Percentiles rank a stretch among this genome's conserved stretches.
Evolutionary conservation across 53 echinoderm and acorn worm species (phyloP).

Genomic region (Echinarachnius parma): DNA sequence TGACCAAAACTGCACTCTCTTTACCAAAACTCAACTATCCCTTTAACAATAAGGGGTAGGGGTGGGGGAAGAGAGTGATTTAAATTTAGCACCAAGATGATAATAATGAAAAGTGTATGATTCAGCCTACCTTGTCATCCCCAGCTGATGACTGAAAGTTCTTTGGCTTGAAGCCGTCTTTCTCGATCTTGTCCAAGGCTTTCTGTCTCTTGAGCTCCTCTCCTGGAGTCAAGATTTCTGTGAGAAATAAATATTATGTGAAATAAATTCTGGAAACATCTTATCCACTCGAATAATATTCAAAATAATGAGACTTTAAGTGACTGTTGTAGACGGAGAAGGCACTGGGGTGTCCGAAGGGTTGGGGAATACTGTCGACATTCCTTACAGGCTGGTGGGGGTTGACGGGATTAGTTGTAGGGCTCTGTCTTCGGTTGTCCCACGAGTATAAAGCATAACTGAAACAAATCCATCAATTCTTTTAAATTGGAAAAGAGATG

Average conservation of each 20-base stretch:
- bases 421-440: conserved; percentile 7
- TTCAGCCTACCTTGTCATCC: conserved; percentile 35
- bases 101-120: too few relatives aligned
- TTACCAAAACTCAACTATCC: too few relatives aligned
- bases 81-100: too few relatives aligned
- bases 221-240: conserved; percentile 53
- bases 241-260: neutral
- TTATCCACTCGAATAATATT: too few relatives aligned
- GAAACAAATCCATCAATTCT: too few relatives aligned
- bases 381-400: neutral
- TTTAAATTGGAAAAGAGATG: too few relatives aligned
- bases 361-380: conserved; percentile 44
- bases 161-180: conserved; percentile 59
- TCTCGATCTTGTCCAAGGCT: conserved; percentile 56
- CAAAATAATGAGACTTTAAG: conserved; percentile 36
- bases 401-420: too few relatives aligned
- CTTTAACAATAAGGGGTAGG: too few relatives aligned
- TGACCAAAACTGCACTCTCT: too few relatives aligned
- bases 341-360: conserved; percentile 58
- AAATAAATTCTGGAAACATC: neutral
- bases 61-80: too few relatives aligned
- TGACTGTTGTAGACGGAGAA: conserved; percentile 46
- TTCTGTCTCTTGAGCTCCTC: conserved; percentile 54
- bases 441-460: too few relatives aligned
- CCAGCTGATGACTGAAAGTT: conserved; percentile 50